Evolutionary conservation across 2,113 vertebrate species (phyloP).

Genomic region (Romanogobio albipinnatus): DNA sequence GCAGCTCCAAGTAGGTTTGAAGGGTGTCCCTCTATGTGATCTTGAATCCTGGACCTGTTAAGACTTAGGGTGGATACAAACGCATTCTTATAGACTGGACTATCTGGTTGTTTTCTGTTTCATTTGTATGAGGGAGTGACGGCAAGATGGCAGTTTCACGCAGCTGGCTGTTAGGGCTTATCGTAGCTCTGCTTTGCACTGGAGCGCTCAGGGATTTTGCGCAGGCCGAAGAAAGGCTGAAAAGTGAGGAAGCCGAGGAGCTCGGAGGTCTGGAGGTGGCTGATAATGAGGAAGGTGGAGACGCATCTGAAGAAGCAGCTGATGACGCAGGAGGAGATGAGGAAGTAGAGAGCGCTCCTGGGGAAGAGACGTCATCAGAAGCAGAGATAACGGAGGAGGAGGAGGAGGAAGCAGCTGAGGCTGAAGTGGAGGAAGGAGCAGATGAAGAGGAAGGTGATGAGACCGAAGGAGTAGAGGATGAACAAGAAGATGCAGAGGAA

Average conservation of each 20-base stretch:
- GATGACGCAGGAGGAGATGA: conserved; percentile 22
- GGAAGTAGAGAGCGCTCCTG: background rate
- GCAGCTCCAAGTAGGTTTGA: background rate
- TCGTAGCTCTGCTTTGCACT: conserved; percentile 61
- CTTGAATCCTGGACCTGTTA: no score
- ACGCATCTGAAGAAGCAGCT: conserved; percentile 24
- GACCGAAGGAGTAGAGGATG: conserved; percentile 20
- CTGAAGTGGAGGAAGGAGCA: background rate
- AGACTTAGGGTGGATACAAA: background rate
- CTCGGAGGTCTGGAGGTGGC: conserved; percentile 25
- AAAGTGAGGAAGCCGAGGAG: conserved; percentile 20
- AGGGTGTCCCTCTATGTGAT: no score
- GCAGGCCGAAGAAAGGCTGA: conserved; percentile 38
- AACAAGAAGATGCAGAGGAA: background rate
- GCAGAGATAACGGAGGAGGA: background rate
- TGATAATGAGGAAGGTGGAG: conserved; percentile 2
- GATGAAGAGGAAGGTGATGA: background rate
- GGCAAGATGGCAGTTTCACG: conserved; percentile 63
- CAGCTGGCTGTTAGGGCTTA: conserved; percentile 64
- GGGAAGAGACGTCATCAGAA: conserved; percentile 22
- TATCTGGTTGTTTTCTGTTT: background rate
- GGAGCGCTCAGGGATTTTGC: conserved; percentile 53
- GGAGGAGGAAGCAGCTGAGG: background rate
- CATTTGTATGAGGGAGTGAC: background rate
- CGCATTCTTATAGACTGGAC: background rate